Conservation (phyloP, 1,140 invertebrate species). For the Bilobella aurantiaca region DNA sequence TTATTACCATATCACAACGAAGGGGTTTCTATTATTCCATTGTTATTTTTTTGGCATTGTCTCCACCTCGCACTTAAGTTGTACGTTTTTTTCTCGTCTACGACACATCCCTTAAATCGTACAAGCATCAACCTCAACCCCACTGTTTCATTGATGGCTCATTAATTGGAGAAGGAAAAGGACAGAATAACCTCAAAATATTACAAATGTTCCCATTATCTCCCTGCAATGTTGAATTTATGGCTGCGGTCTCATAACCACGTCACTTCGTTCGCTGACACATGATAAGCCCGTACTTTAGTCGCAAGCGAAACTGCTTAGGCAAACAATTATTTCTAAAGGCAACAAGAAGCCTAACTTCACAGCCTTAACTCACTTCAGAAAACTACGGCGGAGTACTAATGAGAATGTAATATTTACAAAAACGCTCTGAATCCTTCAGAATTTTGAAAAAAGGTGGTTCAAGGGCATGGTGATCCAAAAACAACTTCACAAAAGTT, state of each 20-base stretch:
- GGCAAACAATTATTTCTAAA: not conserved
- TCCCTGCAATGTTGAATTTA: not conserved
- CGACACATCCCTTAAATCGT: not conserved
- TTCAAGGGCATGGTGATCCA: too few species aligned
- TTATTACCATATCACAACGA: too few species aligned
- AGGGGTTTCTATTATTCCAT: not conserved
- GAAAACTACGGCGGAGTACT: too few species aligned
- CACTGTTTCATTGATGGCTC: constrained; percentile 3
- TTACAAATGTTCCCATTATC: constrained; percentile 8
- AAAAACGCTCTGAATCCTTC: too few species aligned
- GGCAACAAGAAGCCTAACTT: not conserved
- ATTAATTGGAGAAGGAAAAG: constrained; percentile 9
- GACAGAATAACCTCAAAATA: constrained; percentile 9
- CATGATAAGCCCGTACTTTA: constrained; percentile 1
- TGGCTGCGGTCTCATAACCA: constrained; percentile 8
- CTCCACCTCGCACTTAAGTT: too few species aligned
- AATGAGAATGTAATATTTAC: too few species aligned
- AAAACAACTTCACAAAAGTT: too few species aligned
- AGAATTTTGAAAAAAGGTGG: too few species aligned
- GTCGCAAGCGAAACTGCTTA: not conserved
- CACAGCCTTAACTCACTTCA: too few species aligned
- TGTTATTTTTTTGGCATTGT: not conserved
- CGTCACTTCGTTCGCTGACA: constrained; percentile 3
- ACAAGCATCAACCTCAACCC: not conserved
- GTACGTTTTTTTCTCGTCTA: not conserved